These are phyloP conservation scores for Carettochelys insculpta DNA, from an alignment of 2,113 vertebrate species.

Conservation along the genomic window DNA sequence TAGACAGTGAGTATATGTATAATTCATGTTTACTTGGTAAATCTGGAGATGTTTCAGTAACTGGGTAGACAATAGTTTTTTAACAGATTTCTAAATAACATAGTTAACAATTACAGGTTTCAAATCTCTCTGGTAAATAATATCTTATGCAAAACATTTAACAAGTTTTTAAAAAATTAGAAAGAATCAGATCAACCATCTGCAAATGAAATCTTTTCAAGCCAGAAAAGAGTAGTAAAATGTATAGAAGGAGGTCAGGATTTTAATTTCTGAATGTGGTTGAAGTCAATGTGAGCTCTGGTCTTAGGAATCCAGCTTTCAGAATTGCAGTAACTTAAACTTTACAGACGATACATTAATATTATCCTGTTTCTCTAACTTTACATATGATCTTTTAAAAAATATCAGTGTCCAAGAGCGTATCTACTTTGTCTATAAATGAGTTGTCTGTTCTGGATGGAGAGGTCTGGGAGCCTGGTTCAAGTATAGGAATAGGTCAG, in stretches of 20 bases:
- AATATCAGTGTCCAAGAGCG: constrained; percentile 54
- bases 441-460: constrained; percentile 42
- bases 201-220: not conserved
- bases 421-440: constrained; percentile 57
- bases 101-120: not conserved
- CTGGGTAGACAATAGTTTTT: not conserved
- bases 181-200: not conserved
- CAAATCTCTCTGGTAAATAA: not conserved
- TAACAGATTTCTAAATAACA: not conserved
- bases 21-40: not conserved
- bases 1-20: not conserved
- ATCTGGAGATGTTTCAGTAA: not conserved
- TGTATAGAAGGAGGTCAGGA: not conserved
- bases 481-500: constrained; percentile 74
- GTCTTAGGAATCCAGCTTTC: not conserved
- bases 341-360: not conserved
- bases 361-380: not conserved
- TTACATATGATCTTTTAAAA: not conserved
- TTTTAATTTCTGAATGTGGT: not conserved
- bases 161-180: not conserved
- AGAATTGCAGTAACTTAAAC: not conserved
- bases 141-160: not conserved
- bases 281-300: not conserved
- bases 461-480: constrained; percentile 56
- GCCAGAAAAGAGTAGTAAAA: not conserved